Evolutionary conservation across 2,113 vertebrate species (phyloP).

Genomic region (Gallinago undulata): DNA sequence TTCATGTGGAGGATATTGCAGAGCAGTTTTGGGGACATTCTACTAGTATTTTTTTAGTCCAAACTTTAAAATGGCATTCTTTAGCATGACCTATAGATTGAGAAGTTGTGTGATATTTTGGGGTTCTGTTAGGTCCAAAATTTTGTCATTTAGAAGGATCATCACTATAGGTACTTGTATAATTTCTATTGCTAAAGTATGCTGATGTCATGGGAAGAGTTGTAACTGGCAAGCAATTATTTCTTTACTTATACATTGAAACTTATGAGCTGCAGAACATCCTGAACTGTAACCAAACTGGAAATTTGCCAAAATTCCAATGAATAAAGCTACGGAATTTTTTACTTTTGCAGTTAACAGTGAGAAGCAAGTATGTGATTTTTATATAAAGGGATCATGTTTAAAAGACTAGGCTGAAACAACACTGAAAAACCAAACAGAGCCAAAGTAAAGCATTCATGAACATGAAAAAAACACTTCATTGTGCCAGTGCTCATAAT

Average conservation of each 20-base stretch:
- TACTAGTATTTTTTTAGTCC: not conserved
- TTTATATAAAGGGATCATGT: not conserved
- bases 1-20: not conserved
- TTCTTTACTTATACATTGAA: not conserved
- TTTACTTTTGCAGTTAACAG: not conserved
- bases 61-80: not conserved
- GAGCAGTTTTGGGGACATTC: not conserved
- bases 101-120: not conserved
- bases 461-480: not conserved
- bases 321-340: not conserved
- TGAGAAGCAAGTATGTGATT: not conserved
- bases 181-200: not conserved
- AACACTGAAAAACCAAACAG: not conserved
- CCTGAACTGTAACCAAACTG: not conserved
- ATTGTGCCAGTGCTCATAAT: not conserved
- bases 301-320: not conserved
- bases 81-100: not conserved
- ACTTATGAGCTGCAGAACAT: not conserved
- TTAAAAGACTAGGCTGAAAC: not conserved
- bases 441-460: not conserved
- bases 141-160: not conserved
- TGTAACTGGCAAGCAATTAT: not conserved
- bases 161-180: not conserved
- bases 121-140: not conserved
- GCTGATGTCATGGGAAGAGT: not conserved